Conservation (phyloP, 1,140 invertebrate genomes). For the Drosophila kepulauana region DNA sequence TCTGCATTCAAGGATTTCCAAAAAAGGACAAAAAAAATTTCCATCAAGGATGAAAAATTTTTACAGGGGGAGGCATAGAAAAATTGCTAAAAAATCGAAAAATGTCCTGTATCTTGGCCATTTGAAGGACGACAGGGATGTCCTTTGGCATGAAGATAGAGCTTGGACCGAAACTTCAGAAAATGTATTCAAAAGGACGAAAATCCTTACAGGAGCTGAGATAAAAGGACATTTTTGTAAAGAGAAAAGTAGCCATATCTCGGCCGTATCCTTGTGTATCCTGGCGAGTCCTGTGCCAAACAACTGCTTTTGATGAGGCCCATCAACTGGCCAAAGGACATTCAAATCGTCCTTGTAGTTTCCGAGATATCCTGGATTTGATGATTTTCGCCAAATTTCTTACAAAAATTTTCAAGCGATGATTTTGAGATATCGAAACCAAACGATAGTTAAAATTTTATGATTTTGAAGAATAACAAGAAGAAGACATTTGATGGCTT, state of each 20-base stretch:
- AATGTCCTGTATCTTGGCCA: too few species aligned
- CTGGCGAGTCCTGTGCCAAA: background rate
- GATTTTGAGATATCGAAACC: too few species aligned
- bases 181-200: background rate
- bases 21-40: too few species aligned
- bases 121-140: background rate
- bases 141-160: background rate
- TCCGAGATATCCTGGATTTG: background rate
- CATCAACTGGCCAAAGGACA: too few species aligned
- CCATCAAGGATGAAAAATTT: too few species aligned
- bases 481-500: conserved; percentile 6
- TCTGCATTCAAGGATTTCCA: background rate
- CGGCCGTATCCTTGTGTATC: background rate
- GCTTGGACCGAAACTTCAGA: background rate
- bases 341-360: too few species aligned
- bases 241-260: background rate
- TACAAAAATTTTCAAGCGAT: too few species aligned
- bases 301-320: too few species aligned
- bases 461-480: background rate
- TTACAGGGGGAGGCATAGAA: too few species aligned
- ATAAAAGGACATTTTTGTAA: background rate
- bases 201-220: background rate
- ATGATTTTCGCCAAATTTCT: background rate
- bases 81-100: too few species aligned
- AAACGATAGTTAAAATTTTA: too few species aligned